Evolutionary conservation across 2,797 vertebrate species (phyloP).

Genomic region (Chelidonichthys spinosus): DNA sequence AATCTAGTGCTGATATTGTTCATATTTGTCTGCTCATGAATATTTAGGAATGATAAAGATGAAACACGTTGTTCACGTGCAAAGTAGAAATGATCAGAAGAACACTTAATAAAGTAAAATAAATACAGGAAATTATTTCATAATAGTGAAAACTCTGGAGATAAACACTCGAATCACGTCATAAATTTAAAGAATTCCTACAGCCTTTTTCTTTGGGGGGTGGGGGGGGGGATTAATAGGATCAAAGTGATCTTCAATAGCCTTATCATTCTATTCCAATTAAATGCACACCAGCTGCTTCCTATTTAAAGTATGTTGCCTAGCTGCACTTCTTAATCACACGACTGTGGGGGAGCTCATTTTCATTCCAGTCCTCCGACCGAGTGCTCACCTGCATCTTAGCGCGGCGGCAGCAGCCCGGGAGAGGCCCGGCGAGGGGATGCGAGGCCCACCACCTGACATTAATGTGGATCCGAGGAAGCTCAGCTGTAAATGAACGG

Average conservation of each 20-base stretch:
- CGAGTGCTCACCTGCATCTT: constrained; percentile 52
- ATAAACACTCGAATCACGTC: constrained; percentile 46
- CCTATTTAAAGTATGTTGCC: constrained; percentile 61
- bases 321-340: constrained; percentile 54
- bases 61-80: not conserved
- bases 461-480: constrained; percentile 49
- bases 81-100: not conserved
- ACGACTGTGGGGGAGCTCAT: constrained; percentile 43
- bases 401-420: constrained; percentile 28
- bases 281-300: constrained; percentile 73
- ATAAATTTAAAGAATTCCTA: constrained; percentile 28
- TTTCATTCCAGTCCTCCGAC: constrained; percentile 48
- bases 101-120: not conserved
- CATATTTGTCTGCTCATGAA: not conserved
- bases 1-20: not conserved
- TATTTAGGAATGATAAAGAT: constrained; percentile 9
- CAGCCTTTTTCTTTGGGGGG: not conserved
- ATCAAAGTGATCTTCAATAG: constrained; percentile 48
- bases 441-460: constrained; percentile 27
- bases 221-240: constrained; percentile 38
- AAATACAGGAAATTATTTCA: constrained; percentile 27
- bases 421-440: constrained; percentile 21
- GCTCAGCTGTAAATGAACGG: constrained; percentile 64
- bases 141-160: constrained; percentile 39
- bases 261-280: constrained; percentile 69